Evolutionary conservation across 2,113 vertebrate species (phyloP), one percentile per base, ranked within the genome.

Genomic region (Urocolius indicus): DNA sequence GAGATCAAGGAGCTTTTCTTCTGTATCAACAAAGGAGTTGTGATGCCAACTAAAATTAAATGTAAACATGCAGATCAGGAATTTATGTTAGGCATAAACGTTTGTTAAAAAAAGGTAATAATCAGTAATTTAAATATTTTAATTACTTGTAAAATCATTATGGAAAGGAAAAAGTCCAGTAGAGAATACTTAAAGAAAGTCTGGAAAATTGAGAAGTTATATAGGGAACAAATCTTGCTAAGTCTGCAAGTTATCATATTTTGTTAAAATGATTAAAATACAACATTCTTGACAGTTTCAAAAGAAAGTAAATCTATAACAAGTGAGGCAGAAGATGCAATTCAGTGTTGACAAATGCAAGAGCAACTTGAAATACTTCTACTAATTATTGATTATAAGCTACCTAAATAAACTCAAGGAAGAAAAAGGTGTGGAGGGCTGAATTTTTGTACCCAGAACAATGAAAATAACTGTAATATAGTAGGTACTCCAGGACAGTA

Each of bases 1-100:
- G 87, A 87, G 75, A 93, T 75, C 68, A 91, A 90, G 66, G 29
- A 91, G 54, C 77, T 92, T 41, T 41, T 41, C 30, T 75, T 89
- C 76, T 75, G 17, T 61, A 73, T n/a, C 29, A 57, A 68, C 75
- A 62, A 18, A 82, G 1, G 17, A 91, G n/a, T 46, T 67, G 77
- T 68, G 94, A 85, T 46, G 27, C 13, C 46, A 82, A 69, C 38
- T 46, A 84, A 84, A 95, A 92, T 62, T 63, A 90, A 34, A 89
- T 32, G 79, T 72, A 78, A 87, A 72, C 41, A 57, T 7, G 10
- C 45, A 94, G 65, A 75, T 45, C 27, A 61, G 62, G n/a, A 81
- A 79, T 61, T 90, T 84, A 57, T 36, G 30, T 78, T 5, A 75
- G 43, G 22, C 90, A 72, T 11, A 75, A 23, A 71, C 1, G 8